Conservation (phyloP, 2,113 vertebrate species). For the Leiothrix lutea region DNA sequence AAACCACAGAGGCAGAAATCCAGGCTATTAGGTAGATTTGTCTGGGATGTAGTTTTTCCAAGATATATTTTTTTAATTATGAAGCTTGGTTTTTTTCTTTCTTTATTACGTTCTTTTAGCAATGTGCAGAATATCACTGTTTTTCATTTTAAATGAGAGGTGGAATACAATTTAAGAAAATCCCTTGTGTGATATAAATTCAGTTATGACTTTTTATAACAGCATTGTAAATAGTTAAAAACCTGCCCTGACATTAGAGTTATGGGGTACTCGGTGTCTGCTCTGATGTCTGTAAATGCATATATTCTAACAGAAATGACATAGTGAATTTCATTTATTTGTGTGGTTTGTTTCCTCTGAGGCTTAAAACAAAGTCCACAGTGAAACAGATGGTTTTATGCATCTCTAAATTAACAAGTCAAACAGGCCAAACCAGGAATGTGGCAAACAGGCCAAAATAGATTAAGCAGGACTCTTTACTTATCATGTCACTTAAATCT, state of each 20-base stretch:
- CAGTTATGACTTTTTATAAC: neutral
- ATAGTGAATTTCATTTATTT: constrained; percentile 43
- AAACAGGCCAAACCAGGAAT: constrained; percentile 33
- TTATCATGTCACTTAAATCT: constrained; percentile 59
- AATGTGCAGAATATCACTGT: neutral
- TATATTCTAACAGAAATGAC: constrained; percentile 40
- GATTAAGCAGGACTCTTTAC: constrained; percentile 47
- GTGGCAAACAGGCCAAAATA: constrained; percentile 49
- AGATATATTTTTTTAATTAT: constrained; percentile 6
- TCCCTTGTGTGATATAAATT: neutral
- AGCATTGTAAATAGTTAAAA: constrained; percentile 32
- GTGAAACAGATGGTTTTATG: constrained; percentile 62
- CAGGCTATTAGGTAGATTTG: neutral
- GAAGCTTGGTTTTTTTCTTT: neutral
- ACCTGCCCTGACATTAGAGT: neutral
- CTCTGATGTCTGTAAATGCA: constrained; percentile 14
- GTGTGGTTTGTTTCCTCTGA: constrained; percentile 58
- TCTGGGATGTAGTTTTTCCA: neutral
- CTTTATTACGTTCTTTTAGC: neutral
- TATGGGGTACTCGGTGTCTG: constrained; percentile 7
- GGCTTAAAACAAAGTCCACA: constrained; percentile 56
- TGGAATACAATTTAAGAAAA: neutral
- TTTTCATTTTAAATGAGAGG: constrained; percentile 28
- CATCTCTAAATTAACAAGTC: constrained; percentile 56
- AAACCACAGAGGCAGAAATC: neutral